Conservation (phyloP, 2,888 invertebrate genomes). For the Hypena proboscidalis region DNA sequence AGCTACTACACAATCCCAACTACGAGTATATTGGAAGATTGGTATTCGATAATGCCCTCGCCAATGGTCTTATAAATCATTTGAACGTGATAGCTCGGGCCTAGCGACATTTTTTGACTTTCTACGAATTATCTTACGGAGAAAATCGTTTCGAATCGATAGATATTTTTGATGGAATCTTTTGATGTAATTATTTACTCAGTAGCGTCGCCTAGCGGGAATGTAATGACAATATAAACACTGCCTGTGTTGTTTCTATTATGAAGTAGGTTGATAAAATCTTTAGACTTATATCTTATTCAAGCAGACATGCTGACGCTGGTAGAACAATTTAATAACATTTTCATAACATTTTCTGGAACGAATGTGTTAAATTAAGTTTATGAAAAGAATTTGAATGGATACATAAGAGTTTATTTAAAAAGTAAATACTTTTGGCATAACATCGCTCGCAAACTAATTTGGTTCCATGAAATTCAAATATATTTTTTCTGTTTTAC, state of each 20-base stretch:
- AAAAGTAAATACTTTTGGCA: too few relatives aligned
- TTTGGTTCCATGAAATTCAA: too few relatives aligned
- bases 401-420: too few relatives aligned
- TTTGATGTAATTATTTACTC: constrained; percentile 9
- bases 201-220: not conserved
- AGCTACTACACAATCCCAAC: constrained; percentile 9
- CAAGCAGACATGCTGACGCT: too few relatives aligned
- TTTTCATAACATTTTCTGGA: too few relatives aligned
- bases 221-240: constrained; percentile 21
- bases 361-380: too few relatives aligned
- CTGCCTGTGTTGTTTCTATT: not conserved
- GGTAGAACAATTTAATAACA: too few relatives aligned
- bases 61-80: constrained; percentile 30
- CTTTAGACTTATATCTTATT: too few relatives aligned
- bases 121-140: constrained; percentile 3
- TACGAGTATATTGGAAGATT: constrained; percentile 13
- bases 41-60: constrained; percentile 19
- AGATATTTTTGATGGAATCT: constrained; percentile 6
- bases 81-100: constrained; percentile 25
- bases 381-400: too few relatives aligned
- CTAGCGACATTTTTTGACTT: constrained; percentile 16
- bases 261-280: too few relatives aligned
- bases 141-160: constrained; percentile 4
- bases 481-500: too few relatives aligned
- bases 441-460: too few relatives aligned